Evolutionary conservation across 2,113 vertebrate genomes (phyloP), one percentile per base, ranked within the genome.

Genomic region (Excalfactoria chinensis): DNA sequence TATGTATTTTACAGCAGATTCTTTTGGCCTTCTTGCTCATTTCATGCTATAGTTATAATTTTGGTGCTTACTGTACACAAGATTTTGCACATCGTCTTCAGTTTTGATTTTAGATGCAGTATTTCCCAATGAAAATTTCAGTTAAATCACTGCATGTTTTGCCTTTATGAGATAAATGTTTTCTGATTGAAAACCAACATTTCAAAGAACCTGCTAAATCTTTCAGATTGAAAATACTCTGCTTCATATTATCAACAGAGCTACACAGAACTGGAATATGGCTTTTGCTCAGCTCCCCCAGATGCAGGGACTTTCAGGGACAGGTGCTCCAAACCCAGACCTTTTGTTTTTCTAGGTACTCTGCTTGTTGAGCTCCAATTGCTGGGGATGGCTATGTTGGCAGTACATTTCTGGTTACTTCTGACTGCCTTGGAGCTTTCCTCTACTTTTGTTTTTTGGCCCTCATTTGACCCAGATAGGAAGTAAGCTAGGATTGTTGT

Each of bases 401-500:
- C 67, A 51, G 66, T 63, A 77, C 3, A 0, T 64, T 90, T 64
- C 86, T 74, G 3, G 51, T 34, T 40, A 16, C 25, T 69, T 76
- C 69, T 69, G 26, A 44, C 92, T 2, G 0, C 68, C 71, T 76
- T 64, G 12, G 41, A 85, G 84, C 91, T 84, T 80, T 49, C 51
- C 56, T 70, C 87, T 91, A 88, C 75, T 86, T 89, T 91, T 90
- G 81, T 79, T 96, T 89, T 53, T 67, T 62, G 89, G 86, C 82
- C 81, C 60, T 68, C 0, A 7, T 89, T 77, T 93, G 87, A 91
- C 96, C 91, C 85, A 93, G 68, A 94, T 93, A 91, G 89, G 85
- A 93, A 93, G 79, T 89, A 94, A 96, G 89, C 79, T 94, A 91
- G 93, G 91, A 95, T 95, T 87, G 86, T 78, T 25, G 8, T 0